Conservation (phyloP, 2,797 vertebrate species). For the Epinephelus malabaricus region DNA sequence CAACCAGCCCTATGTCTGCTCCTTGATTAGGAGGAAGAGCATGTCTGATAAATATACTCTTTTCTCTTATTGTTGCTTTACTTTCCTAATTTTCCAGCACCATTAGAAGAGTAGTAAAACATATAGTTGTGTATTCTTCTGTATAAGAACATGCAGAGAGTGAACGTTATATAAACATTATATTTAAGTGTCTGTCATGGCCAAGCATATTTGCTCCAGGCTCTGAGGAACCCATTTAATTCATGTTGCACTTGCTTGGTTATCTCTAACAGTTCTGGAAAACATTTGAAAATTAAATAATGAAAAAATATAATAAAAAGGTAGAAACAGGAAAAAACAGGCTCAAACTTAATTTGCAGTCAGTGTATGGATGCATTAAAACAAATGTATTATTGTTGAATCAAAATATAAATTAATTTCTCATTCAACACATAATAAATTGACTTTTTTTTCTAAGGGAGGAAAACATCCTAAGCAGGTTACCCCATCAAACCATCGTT, state of each 20-base stretch:
- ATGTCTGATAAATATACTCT: not conserved
- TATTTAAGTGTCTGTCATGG: not conserved
- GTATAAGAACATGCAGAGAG: not conserved
- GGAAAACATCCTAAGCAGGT: not conserved
- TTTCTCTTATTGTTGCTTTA: no score
- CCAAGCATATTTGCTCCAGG: conserved; percentile 10
- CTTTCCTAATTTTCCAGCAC: not conserved
- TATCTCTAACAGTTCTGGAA: conserved; percentile 2
- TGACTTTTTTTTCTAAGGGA: conserved; percentile 1
- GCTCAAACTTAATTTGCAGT: not conserved
- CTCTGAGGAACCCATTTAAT: not conserved
- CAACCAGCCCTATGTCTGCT: no score
- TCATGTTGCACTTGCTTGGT: not conserved
- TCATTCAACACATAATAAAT: conserved; percentile 2
- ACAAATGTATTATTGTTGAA: conserved; percentile 3
- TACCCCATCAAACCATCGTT: not conserved
- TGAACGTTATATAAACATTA: not conserved
- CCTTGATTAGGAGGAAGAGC: no score
- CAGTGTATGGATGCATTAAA: not conserved
- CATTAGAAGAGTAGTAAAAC: not conserved
- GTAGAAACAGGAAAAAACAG: not conserved
- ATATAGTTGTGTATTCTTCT: not conserved
- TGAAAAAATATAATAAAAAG: not conserved
- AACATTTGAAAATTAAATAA: not conserved
- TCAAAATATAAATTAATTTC: conserved; percentile 2